phyloP scores from a whole-genome alignment of 2,113 vertebrate genomes.

The Tringa solitaria region DNA sequence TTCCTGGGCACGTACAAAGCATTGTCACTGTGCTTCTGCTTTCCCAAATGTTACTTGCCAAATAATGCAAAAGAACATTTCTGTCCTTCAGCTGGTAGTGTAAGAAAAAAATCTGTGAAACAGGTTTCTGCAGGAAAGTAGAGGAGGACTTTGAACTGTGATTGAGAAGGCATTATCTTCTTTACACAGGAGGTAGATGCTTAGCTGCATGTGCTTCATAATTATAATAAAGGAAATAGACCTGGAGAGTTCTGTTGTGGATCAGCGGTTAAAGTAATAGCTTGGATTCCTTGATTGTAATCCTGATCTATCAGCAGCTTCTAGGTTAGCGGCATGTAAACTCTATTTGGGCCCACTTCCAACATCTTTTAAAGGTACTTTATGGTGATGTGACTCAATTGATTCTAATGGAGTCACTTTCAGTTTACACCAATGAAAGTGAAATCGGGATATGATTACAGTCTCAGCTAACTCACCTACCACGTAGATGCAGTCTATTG shows the following conservation, averaged over 20 bases:
- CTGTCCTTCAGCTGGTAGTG: neutral
- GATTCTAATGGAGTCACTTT: conserved; percentile 30
- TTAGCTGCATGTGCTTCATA: neutral
- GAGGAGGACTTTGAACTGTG: neutral
- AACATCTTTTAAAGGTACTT: neutral
- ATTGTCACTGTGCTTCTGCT: neutral
- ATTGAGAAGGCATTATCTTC: neutral
- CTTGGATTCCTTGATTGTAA: neutral
- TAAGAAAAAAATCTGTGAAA: neutral
- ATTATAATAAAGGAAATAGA: neutral
- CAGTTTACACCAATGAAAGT: neutral
- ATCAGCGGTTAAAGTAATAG: neutral
- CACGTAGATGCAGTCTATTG: neutral
- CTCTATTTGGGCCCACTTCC: neutral
- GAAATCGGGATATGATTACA: neutral
- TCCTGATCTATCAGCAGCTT: neutral
- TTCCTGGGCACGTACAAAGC: neutral
- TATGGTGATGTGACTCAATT: neutral
- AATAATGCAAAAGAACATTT: neutral
- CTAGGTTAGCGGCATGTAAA: neutral
- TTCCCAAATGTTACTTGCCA: neutral
- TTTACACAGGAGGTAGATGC: neutral
- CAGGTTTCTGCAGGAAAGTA: neutral
- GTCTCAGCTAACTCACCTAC: neutral
- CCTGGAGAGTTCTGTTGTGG: neutral